Conservation (phyloP, 1,140 invertebrate genomes). For the Rhopalosiphum maidis region DNA sequence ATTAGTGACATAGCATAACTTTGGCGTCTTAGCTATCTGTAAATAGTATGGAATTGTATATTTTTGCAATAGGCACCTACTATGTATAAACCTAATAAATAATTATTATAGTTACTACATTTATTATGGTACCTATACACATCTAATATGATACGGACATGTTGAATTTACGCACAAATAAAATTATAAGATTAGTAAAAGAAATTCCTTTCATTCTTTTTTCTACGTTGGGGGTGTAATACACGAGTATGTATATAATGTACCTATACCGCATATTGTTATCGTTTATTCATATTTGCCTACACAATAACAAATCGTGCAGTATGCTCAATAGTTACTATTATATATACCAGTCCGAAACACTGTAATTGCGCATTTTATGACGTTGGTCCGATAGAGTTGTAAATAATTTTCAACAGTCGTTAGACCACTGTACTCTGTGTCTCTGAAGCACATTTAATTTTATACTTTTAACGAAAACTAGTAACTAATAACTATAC, state of each 20-base stretch:
- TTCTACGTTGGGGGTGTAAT: background rate
- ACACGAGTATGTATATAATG: background rate
- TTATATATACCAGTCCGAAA: background rate
- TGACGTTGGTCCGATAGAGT: background rate
- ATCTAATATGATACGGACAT: background rate
- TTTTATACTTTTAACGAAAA: background rate
- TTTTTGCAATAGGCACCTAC: background rate
- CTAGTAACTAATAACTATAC: too few relatives aligned
- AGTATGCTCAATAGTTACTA: background rate
- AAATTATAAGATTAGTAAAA: background rate
- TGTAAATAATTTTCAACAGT: background rate
- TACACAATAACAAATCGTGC: background rate
- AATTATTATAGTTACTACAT: background rate
- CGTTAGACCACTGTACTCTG: too few relatives aligned
- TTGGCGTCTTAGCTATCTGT: background rate
- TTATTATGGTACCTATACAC: background rate
- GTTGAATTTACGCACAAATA: background rate
- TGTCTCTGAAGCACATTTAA: background rate
- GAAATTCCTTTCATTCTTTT: background rate
- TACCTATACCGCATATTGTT: background rate
- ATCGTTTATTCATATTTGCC: background rate
- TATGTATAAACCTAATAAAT: background rate
- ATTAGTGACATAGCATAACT: background rate
- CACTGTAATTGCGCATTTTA: background rate
- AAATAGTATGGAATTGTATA: background rate